Conservation (phyloP, 1,140 invertebrate genomes). For the Zophobas morio region DNA sequence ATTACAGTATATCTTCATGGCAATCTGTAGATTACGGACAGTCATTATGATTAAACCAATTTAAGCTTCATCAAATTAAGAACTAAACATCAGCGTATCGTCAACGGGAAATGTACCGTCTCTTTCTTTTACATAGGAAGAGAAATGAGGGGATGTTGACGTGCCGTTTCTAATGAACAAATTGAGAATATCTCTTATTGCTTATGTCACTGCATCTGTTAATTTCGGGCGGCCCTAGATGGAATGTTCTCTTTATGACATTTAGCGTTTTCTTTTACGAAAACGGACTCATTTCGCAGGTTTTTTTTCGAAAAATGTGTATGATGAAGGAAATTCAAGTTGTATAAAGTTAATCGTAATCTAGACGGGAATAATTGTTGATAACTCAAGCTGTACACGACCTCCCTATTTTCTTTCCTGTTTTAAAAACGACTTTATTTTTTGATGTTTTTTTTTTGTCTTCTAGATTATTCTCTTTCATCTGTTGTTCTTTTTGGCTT, state of each 20-base stretch:
- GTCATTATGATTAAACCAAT: constrained; percentile 58
- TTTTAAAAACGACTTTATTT: too few relatives aligned
- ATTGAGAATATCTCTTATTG: constrained; percentile 23
- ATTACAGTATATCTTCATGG: constrained; percentile 57
- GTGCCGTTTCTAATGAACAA: constrained; percentile 27
- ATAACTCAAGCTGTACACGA: too few relatives aligned
- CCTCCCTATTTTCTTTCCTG: too few relatives aligned
- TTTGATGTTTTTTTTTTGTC: too few relatives aligned
- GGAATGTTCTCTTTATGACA: constrained; percentile 4
- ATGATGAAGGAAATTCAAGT: too few relatives aligned
- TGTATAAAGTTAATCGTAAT: too few relatives aligned
- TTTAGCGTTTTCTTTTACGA: not conserved
- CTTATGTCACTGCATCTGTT: constrained; percentile 34
- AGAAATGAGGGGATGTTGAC: not conserved
- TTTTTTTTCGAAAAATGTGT: too few relatives aligned
- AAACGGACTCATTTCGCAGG: too few relatives aligned
- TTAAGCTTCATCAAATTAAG: constrained; percentile 58
- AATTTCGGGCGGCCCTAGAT: not conserved
- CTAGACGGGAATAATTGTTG: too few relatives aligned
- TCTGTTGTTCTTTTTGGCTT: too few relatives aligned
- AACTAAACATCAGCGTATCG: constrained; percentile 33
- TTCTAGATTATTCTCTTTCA: too few relatives aligned
- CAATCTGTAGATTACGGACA: constrained; percentile 55
- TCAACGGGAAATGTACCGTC: constrained; percentile 1
- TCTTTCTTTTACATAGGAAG: not conserved